These are phyloP conservation scores for Stigmatopora argus DNA, from an alignment of 2,113 vertebrate species.

Conservation along the genomic window DNA sequence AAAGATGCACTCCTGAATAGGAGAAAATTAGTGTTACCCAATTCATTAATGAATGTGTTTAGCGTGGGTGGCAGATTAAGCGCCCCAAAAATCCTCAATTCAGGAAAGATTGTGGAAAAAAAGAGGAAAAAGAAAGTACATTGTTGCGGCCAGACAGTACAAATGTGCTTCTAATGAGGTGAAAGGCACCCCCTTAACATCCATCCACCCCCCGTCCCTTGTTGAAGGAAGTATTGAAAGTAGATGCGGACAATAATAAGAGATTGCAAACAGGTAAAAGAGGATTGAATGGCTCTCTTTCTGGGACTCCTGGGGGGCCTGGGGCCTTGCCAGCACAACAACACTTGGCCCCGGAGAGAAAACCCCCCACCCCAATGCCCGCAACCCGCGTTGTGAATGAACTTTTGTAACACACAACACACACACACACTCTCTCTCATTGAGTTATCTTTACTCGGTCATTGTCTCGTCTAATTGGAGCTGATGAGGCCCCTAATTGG, in stretches of 20 bases:
- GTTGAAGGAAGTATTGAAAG: slow-evolving; percentile 81
- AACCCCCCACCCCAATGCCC: slow-evolving; percentile 36
- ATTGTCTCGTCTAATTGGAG: slow-evolving; percentile 99
- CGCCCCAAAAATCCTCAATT: slow-evolving; percentile 86
- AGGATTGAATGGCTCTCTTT: slow-evolving; percentile 80
- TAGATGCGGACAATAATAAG: slow-evolving; percentile 82
- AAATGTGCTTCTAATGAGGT: slow-evolving; percentile 85
- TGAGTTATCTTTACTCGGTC: slow-evolving; percentile 93
- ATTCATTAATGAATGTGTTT: slow-evolving; percentile 93
- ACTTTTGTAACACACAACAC: slow-evolving; percentile 63
- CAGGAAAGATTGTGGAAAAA: slow-evolving; percentile 54
- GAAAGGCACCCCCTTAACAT: slow-evolving; percentile 86
- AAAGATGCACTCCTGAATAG: slow-evolving; percentile 76
- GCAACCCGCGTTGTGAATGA: slow-evolving; percentile 47
- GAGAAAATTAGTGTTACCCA: slow-evolving; percentile 94
- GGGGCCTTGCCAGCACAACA: slow-evolving; percentile 83
- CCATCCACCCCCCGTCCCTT: slow-evolving; percentile 52
- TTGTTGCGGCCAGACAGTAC: slow-evolving; percentile 95
- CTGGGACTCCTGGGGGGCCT: slow-evolving; percentile 86
- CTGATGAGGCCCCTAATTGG: slow-evolving; percentile 99
- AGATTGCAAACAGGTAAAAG: slow-evolving; percentile 91
- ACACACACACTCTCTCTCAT: slow-evolving; percentile 61
- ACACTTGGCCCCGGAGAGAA: slow-evolving; percentile 76
- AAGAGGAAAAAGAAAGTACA: slow-evolving; percentile 71
- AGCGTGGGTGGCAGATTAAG: slow-evolving; percentile 93